Conservation (phyloP, 2,888 invertebrate species). For the Blomia tropicalis region DNA sequence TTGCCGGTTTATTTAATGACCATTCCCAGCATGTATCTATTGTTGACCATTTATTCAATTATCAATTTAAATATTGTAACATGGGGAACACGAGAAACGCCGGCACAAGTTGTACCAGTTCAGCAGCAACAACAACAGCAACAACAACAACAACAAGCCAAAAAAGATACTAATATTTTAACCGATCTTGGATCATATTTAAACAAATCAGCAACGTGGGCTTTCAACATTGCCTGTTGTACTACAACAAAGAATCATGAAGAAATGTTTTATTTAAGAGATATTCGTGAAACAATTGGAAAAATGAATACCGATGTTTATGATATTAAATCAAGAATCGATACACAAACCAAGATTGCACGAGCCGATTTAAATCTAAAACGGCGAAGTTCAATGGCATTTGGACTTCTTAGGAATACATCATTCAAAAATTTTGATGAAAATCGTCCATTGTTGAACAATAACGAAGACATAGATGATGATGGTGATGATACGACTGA, state of each 20-base stretch:
- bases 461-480: background rate
- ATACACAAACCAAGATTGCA: background rate
- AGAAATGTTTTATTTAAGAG: conserved; percentile 4
- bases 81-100: conserved; percentile 79
- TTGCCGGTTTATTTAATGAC: conserved; percentile 71
- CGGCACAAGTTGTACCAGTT: conserved; percentile 32
- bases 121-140: background rate
- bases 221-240: conserved; percentile 17
- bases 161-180: conserved; percentile 1
- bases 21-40: conserved; percentile 84
- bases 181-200: background rate
- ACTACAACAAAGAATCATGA: conserved; percentile 6
- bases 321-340: background rate
- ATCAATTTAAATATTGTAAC: conserved; percentile 82
- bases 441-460: background rate
- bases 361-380: background rate
- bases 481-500: background rate
- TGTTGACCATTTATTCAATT: conserved; percentile 73
- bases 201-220: background rate
- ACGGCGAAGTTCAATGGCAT: background rate
- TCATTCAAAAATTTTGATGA: background rate
- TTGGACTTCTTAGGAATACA: background rate
- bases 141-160: background rate
- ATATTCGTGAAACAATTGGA: conserved; percentile 1
- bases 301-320: background rate